These are phyloP conservation scores for Drosophila orena DNA, from an alignment of 1,140 invertebrate genomes.

Conservation along the genomic window DNA sequence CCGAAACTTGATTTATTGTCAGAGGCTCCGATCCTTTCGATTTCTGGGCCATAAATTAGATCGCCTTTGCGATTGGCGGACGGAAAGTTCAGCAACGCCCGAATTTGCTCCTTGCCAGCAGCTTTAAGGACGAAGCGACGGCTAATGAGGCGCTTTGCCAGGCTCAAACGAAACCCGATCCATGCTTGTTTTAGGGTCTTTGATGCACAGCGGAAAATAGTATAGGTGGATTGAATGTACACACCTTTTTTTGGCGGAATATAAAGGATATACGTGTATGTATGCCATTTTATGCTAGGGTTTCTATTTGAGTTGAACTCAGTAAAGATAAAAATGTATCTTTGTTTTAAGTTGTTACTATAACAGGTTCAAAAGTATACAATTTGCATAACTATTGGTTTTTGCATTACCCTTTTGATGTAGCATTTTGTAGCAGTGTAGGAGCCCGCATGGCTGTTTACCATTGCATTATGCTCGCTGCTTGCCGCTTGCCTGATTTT, in stretches of 20 bases:
- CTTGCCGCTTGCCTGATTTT: conserved; percentile 70
- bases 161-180: conserved; percentile 7
- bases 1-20: conserved; percentile 64
- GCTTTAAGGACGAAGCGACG: conserved; percentile 40
- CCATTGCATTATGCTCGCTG: conserved; percentile 59
- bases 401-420: neutral
- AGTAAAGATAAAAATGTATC: no score
- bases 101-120: conserved; percentile 27
- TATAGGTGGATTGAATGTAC: no score
- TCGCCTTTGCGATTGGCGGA: conserved; percentile 40
- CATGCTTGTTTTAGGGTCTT: neutral
- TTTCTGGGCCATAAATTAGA: conserved; percentile 62
- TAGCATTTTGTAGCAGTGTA: neutral
- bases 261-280: no score
- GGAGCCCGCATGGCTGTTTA: conserved; percentile 20
- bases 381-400: neutral
- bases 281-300: no score
- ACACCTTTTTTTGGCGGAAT: no score
- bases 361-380: no score
- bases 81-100: conserved; percentile 7
- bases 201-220: neutral
- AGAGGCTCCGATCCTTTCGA: conserved; percentile 7
- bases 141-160: conserved; percentile 55
- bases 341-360: no score
- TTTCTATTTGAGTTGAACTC: no score